Percentiles rank a stretch among this genome's conserved stretches.
Conservation (phyloP, 2,113 vertebrate genomes). For the Python bivittatus region DNA sequence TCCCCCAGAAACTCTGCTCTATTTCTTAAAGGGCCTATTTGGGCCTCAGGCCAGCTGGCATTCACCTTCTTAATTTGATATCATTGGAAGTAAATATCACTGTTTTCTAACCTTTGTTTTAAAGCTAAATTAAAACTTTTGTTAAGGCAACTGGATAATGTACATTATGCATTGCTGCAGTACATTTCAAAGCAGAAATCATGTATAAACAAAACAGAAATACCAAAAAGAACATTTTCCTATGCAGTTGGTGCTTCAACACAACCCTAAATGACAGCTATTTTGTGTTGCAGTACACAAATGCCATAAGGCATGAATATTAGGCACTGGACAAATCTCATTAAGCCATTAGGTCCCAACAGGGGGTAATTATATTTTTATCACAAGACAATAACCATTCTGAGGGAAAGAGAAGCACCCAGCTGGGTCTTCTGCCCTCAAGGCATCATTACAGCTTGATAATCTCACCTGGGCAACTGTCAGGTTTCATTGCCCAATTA, state of each 20-base stretch:
- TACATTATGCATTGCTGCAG: not conserved
- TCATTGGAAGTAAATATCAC: not conserved
- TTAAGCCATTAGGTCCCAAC: constrained; percentile 51
- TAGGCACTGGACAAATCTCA: constrained; percentile 51
- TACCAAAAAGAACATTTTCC: constrained; percentile 17
- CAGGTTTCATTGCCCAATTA: constrained; percentile 66
- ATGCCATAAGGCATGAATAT: constrained; percentile 34
- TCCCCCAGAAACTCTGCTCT: not conserved
- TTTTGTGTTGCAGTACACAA: constrained; percentile 32
- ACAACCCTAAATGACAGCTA: constrained; percentile 28
- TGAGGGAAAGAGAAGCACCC: constrained; percentile 46
- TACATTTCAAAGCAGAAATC: not conserved
- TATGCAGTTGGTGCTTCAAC: constrained; percentile 25
- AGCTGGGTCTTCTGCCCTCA: constrained; percentile 51
- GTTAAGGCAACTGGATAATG: not conserved
- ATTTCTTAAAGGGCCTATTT: not conserved
- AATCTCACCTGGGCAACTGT: constrained; percentile 64
- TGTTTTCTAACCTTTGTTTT: not conserved
- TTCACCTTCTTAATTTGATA: not conserved
- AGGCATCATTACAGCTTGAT: constrained; percentile 56
- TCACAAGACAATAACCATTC: constrained; percentile 58
- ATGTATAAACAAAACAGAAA: not conserved
- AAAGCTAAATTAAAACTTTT: not conserved
- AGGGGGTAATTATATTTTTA: constrained; percentile 65
- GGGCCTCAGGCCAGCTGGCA: not conserved